A percentile compares a stretch with the other conserved stretches of the same genome.
phyloP scores from a whole-genome alignment of 2,113 vertebrate genomes.

The Laticauda colubrina region DNA sequence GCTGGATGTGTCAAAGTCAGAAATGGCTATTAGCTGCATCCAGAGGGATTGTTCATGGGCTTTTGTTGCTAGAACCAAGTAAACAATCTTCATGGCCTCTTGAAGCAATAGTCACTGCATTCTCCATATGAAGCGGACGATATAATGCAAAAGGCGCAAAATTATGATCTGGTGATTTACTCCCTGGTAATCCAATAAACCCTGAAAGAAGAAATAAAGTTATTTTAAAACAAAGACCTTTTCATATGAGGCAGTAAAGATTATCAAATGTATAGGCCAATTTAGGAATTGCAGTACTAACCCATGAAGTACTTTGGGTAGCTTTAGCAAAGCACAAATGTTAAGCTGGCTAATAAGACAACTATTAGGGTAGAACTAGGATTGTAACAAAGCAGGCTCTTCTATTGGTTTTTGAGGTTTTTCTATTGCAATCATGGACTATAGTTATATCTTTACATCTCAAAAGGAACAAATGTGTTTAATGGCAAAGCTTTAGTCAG shows the following conservation, averaged over 20 bases:
- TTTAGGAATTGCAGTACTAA: not conserved
- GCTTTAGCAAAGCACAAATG: not conserved
- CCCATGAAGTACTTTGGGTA: not conserved
- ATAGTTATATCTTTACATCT: not conserved
- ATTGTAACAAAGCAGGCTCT: not conserved
- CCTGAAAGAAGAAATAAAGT: conserved; percentile 61
- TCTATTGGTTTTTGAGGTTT: not conserved
- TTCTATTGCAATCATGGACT: not conserved
- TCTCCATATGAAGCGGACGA: conserved; percentile 74
- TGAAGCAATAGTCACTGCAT: conserved; percentile 55
- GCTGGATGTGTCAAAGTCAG: not conserved
- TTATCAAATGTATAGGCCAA: not conserved
- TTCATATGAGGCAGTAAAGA: not conserved
- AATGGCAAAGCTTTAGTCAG: not conserved
- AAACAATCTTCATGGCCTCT: conserved; percentile 31
- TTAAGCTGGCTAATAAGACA: not conserved
- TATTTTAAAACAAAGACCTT: not conserved
- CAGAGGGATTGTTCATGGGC: not conserved
- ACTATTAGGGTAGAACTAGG: not conserved
- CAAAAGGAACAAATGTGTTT: not conserved
- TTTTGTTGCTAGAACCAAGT: not conserved
- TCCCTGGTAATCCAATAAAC: conserved; percentile 55
- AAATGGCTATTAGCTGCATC: not conserved
- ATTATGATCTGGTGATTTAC: conserved; percentile 66
- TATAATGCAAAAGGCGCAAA: conserved; percentile 69